These are phyloP conservation scores for Lasiurus borealis DNA, from an alignment of 2,113 vertebrate species.

Conservation along the genomic window DNA sequence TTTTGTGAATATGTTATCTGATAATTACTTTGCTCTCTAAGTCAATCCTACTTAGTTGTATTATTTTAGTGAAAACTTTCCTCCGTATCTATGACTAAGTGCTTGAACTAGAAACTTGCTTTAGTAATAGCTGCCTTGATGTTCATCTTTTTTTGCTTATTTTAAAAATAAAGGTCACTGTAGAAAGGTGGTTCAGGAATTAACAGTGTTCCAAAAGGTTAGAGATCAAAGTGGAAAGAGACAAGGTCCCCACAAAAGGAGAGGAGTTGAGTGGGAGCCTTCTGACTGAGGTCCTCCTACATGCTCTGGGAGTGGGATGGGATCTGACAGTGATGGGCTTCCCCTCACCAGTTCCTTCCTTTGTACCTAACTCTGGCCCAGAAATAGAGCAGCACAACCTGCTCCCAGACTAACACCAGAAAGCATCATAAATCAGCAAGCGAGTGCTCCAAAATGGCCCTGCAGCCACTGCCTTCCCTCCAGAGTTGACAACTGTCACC, in stretches of 20 bases:
- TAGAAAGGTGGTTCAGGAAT: slow-evolving; percentile 29
- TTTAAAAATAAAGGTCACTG: slow-evolving; percentile 62
- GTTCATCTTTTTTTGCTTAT: neutral
- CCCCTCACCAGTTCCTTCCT: slow-evolving; percentile 66
- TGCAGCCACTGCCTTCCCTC: slow-evolving; percentile 65
- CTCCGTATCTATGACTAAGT: neutral
- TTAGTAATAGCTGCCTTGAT: slow-evolving; percentile 37
- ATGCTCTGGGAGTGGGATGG: neutral
- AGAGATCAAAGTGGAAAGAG: neutral
- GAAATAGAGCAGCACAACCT: slow-evolving; percentile 62
- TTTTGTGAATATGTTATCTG: neutral
- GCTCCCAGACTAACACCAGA: slow-evolving; percentile 53
- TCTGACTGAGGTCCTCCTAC: neutral
- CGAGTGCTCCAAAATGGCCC: slow-evolving; percentile 58
- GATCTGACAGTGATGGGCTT: slow-evolving; percentile 50
- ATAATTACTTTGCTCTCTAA: neutral
- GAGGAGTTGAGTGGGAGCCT: neutral
- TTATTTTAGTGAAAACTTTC: neutral
- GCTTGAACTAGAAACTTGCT: neutral
- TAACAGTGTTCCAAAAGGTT: slow-evolving; percentile 46
- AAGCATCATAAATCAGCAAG: slow-evolving; percentile 73
- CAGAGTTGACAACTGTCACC: slow-evolving; percentile 63
- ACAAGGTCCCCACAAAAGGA: neutral
- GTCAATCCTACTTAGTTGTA: neutral
- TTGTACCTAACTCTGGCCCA: slow-evolving; percentile 48